Conservation (phyloP, 2,113 vertebrate species). For the Chauna torquata region DNA sequence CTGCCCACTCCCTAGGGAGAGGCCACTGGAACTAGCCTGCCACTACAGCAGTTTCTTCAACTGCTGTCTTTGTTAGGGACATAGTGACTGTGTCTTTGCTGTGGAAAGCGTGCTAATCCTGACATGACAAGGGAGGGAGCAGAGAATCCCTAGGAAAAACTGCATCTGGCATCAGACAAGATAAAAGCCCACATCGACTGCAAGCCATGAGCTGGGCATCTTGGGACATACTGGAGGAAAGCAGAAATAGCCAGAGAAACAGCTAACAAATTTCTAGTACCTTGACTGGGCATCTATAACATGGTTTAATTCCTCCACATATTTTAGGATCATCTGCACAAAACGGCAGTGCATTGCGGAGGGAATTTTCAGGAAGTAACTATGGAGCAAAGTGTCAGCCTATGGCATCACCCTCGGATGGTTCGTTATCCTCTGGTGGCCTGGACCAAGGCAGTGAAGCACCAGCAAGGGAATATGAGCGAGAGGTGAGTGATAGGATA, state of each 20-base stretch:
- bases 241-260: background rate
- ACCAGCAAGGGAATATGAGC: conserved; percentile 90
- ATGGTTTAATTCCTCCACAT: background rate
- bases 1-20: background rate
- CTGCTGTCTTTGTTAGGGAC: background rate
- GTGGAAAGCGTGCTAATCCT: background rate
- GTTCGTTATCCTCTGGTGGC: conserved; percentile 94
- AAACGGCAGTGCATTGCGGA: conserved; percentile 91
- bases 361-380: conserved; percentile 92
- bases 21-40: background rate
- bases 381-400: conserved; percentile 89
- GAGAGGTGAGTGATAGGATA: conserved; percentile 83
- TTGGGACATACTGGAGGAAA: background rate
- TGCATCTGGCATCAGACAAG: background rate
- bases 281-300: background rate
- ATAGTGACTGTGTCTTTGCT: background rate
- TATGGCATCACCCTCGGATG: conserved; percentile 93
- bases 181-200: background rate
- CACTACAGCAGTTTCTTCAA: background rate
- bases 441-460: conserved; percentile 89
- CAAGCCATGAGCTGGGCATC: background rate
- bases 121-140: background rate
- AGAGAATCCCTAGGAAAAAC: background rate
- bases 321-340: conserved; percentile 87
- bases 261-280: no score